Conservation (phyloP, 2,797 vertebrate species). For the Paramormyrops hopkinsi region DNA sequence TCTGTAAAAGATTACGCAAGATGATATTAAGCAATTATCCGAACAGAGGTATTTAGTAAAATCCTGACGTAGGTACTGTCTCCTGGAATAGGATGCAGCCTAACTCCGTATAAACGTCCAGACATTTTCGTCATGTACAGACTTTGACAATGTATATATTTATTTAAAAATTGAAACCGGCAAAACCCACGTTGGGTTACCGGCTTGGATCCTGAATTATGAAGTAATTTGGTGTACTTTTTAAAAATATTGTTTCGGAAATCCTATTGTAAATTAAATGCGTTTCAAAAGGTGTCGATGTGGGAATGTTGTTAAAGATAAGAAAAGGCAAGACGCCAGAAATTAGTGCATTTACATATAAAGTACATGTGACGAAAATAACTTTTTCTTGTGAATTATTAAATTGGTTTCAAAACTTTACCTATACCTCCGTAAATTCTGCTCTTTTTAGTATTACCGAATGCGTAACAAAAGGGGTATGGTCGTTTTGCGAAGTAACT, state of each 20-base stretch:
- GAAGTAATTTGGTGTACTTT: neutral
- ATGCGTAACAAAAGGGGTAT: neutral
- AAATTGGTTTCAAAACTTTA: neutral
- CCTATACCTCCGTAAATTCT: neutral
- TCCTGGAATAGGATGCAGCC: neutral
- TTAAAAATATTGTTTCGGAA: neutral
- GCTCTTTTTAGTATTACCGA: neutral
- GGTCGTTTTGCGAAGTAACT: neutral
- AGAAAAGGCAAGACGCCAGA: neutral
- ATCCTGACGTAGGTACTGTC: neutral
- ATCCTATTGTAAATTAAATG: neutral
- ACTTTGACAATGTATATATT: neutral
- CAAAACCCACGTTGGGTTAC: neutral
- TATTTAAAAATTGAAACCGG: neutral
- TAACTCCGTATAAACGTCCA: neutral
- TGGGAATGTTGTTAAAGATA: neutral
- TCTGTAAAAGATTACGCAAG: neutral
- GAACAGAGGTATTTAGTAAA: constrained; percentile 1
- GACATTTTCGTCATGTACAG: neutral
- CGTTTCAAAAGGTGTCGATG: neutral
- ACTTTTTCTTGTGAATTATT: neutral
- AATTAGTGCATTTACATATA: neutral
- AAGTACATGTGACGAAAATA: neutral
- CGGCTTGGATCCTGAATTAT: neutral
- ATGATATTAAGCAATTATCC: neutral